A percentile compares a stretch with the other conserved stretches of the same genome.
phyloP scores from a whole-genome alignment of 1,140 invertebrate genomes.

The Lasaia peninsularis region DNA sequence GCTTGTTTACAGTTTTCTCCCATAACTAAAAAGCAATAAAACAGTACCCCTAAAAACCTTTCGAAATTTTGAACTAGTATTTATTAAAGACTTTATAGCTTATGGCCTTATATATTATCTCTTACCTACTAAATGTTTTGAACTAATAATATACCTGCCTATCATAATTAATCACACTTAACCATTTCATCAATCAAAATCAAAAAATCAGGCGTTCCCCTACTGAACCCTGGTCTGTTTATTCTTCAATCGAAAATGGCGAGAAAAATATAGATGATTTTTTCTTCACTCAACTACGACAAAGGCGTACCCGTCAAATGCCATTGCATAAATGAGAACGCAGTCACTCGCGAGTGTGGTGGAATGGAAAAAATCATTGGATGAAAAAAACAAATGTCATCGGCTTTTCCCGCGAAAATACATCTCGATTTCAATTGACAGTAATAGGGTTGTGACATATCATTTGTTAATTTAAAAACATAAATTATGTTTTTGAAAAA shows the following conservation, averaged over 20 bases:
- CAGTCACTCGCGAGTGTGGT: constrained; percentile 67
- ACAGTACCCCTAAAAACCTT: too few relatives aligned
- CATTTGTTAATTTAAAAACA: background rate
- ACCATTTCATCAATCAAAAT: background rate
- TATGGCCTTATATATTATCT: too few relatives aligned
- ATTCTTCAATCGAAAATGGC: constrained; percentile 63
- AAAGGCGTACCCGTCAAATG: constrained; percentile 68
- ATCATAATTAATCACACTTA: too few relatives aligned
- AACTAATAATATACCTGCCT: too few relatives aligned
- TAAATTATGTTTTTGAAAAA: background rate
- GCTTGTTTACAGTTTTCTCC: too few relatives aligned
- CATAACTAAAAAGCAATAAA: too few relatives aligned
- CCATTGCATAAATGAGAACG: constrained; percentile 72
- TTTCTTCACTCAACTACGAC: constrained; percentile 48
- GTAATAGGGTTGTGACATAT: background rate
- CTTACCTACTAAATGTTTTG: too few relatives aligned
- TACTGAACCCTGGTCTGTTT: constrained; percentile 36
- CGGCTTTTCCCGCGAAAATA: constrained; percentile 35
- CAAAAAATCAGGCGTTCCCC: background rate
- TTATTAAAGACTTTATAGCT: too few relatives aligned
- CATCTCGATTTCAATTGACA: constrained; percentile 6
- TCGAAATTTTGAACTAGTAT: too few relatives aligned
- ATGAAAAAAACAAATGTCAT: constrained; percentile 54
- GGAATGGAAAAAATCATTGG: constrained; percentile 70
- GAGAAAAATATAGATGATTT: constrained; percentile 38